Evolutionary conservation across 2,888 invertebrate species (phyloP).

Genomic region (Amphipoea oculea): DNA sequence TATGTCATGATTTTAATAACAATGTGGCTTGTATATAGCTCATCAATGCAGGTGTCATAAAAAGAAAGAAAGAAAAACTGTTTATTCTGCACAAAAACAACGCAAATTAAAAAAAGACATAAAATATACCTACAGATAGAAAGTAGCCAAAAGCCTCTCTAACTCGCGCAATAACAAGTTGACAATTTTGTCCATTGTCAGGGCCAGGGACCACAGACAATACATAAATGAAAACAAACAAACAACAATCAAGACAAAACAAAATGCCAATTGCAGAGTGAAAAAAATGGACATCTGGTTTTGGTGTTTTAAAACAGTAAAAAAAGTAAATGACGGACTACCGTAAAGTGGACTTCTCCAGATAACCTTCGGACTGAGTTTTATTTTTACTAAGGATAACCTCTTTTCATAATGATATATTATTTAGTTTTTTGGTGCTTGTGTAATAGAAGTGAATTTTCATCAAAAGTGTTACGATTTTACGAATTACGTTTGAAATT

Average conservation of each 20-base stretch:
- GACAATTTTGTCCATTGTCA: background rate
- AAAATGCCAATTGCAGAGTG: background rate
- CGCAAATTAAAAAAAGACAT: background rate
- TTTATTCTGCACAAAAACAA: background rate
- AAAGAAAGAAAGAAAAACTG: background rate
- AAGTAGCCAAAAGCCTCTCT: background rate
- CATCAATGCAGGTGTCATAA: background rate
- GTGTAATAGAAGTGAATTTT: background rate
- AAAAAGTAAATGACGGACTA: too few relatives aligned
- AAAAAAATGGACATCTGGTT: background rate
- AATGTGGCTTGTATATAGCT: background rate
- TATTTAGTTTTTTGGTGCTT: too few relatives aligned
- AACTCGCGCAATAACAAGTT: background rate
- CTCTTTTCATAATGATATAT: too few relatives aligned
- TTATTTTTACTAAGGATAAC: too few relatives aligned
- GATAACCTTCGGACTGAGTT: too few relatives aligned
- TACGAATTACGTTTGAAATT: background rate
- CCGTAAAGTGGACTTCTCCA: too few relatives aligned
- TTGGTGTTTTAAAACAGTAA: background rate
- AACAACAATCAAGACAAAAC: background rate
- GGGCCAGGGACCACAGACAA: background rate
- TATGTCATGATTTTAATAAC: conserved; percentile 8
- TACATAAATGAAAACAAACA: background rate
- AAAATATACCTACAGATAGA: too few relatives aligned
- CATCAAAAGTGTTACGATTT: background rate